Evolutionary conservation across 2,888 invertebrate genomes (phyloP), one percentile per base, ranked within the genome.

Genomic region (Iselma pallidipennis): DNA sequence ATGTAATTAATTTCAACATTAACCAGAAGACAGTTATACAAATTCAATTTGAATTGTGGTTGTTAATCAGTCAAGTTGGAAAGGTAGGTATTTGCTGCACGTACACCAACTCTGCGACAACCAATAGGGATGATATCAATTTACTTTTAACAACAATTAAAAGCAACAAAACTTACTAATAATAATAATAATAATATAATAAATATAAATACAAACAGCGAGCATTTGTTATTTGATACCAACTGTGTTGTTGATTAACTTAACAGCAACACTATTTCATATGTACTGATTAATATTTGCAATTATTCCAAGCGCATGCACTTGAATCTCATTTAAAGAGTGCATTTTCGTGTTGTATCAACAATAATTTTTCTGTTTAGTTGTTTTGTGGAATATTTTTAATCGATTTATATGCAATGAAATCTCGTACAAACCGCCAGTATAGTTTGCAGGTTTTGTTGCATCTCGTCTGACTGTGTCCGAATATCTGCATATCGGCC

Each of bases 401-500:
- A n/a, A n/a, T n/a, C n/a, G n/a, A n/a, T n/a, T n/a, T n/a, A n/a
- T n/a, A n/a, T n/a, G n/a, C n/a, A n/a, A n/a, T n/a, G n/a, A n/a
- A n/a, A n/a, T n/a, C n/a, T n/a, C n/a, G n/a, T n/a, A n/a, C n/a
- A n/a, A n/a, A n/a, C n/a, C n/a, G n/a, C n/a, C 37, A 37, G 37
- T 37, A 37, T 37, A 37, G 37, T 37, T 37, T 37, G 37, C 37
- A 37, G 37, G 37, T 37, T 16, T 37, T 37, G 37, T 37, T 37
- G 37, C 29, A 51, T 33, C 31, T 29, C 57, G 61, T 58, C 58
- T 50, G 55, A n/a, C n/a, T 62, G 48, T 65, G 66, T 66, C 70
- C 72, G 65, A 72, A 72, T 72, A 71, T 72, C 72, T 71, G 72
- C 72, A 72, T 71, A 69, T 67, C 68, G 66, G 66, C 71, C 68